Percentiles rank a stretch among this genome's conserved stretches.
Evolutionary conservation across 2,888 invertebrate species (phyloP).

Genomic region (Luperina nickerlii): DNA sequence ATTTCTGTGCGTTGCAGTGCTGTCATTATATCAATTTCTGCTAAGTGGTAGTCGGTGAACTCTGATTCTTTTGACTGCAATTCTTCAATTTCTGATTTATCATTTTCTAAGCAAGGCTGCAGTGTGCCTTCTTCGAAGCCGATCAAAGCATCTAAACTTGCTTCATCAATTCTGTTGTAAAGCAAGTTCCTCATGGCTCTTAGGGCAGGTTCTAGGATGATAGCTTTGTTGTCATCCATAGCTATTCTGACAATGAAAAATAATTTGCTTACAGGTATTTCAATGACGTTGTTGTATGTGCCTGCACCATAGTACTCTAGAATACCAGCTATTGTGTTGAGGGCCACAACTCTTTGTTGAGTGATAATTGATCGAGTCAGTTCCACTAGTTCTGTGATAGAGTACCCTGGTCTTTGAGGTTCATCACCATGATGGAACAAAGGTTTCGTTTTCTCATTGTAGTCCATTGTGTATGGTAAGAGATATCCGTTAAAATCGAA

Average conservation of each 20-base stretch:
- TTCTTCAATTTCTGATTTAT: slow-evolving; percentile 89
- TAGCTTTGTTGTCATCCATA: slow-evolving; percentile 94
- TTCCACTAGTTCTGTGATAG: slow-evolving; percentile 96
- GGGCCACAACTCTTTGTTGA: slow-evolving; percentile 95
- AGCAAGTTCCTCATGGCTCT: slow-evolving; percentile 94
- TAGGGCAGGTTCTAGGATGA: slow-evolving; percentile 94
- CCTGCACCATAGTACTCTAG: slow-evolving; percentile 93
- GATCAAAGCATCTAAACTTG: slow-evolving; percentile 92
- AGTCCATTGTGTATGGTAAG: slow-evolving; percentile 92
- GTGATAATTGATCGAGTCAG: slow-evolving; percentile 94
- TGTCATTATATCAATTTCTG: slow-evolving; percentile 95
- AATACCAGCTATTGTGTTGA: slow-evolving; percentile 95
- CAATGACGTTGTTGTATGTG: slow-evolving; percentile 94
- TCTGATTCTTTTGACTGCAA: slow-evolving; percentile 90
- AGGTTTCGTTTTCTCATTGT: slow-evolving; percentile 89
- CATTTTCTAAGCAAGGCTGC: slow-evolving; percentile 91
- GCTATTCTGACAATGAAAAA: slow-evolving; percentile 96
- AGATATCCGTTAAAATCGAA: slow-evolving; percentile 96
- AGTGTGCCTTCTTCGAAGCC: slow-evolving; percentile 92
- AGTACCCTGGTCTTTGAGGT: slow-evolving; percentile 97
- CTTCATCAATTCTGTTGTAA: slow-evolving; percentile 94
- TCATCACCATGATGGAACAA: slow-evolving; percentile 98
- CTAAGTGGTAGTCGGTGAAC: slow-evolving; percentile 96
- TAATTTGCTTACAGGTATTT: slow-evolving; percentile 94
- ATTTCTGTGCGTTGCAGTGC: slow-evolving; percentile 94